A percentile compares a stretch with the other conserved stretches of the same genome.
phyloP scores from a whole-genome alignment of 1,140 invertebrate genomes.

The Drosophila grimshawi region DNA sequence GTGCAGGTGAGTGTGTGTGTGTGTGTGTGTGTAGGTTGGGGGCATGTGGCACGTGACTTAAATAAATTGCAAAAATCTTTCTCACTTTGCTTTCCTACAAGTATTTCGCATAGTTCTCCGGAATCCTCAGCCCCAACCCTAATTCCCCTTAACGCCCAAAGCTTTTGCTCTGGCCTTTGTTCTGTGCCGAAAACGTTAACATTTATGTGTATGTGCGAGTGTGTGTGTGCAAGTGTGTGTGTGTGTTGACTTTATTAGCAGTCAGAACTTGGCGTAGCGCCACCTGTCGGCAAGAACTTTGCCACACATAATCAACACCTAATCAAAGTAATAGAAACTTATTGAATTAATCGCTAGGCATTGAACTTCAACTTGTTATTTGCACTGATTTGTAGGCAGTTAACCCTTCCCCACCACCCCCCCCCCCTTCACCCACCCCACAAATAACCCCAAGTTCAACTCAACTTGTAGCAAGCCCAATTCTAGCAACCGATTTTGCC shows the following conservation, averaged over 20 bases:
- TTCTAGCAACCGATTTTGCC: neutral
- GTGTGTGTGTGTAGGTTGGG: neutral
- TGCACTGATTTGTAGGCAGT: constrained; percentile 44
- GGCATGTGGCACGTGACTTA: constrained; percentile 77
- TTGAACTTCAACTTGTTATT: constrained; percentile 68
- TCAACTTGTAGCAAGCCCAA: neutral
- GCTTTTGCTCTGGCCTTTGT: constrained; percentile 56
- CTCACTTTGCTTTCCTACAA: constrained; percentile 69
- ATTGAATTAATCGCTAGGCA: constrained; percentile 74
- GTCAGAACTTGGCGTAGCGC: constrained; percentile 52
- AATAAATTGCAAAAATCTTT: constrained; percentile 82
- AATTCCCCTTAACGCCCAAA: constrained; percentile 8
- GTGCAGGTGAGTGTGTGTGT: neutral
- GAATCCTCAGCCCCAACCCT: neutral
- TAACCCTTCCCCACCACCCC: neutral
- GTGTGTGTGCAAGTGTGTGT: constrained; percentile 25
- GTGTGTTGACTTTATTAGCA: constrained; percentile 74
- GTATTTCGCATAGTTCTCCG: constrained; percentile 70
- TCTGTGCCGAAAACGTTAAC: constrained; percentile 48
- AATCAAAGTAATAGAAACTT: constrained; percentile 82
- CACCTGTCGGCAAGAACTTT: constrained; percentile 56
- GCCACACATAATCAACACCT: constrained; percentile 75
- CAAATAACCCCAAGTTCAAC: neutral
- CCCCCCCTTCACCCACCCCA: neutral
- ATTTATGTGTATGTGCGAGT: constrained; percentile 41